Evolutionary conservation across 2,797 vertebrate species (phyloP).

Genomic region (Fundulus diaphanus): DNA sequence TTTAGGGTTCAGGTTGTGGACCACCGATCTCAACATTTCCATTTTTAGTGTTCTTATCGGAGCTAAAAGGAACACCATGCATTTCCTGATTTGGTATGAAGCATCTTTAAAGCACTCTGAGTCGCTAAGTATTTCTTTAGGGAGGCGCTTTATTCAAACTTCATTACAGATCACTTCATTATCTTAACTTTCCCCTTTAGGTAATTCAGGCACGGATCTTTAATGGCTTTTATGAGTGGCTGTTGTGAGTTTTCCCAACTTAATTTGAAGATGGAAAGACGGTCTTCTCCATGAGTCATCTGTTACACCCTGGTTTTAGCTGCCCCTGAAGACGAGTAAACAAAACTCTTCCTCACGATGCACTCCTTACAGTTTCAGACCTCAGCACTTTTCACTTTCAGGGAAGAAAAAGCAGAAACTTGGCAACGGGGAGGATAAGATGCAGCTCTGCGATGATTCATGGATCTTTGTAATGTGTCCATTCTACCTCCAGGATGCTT

Average conservation of each 20-base stretch:
- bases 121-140: slow-evolving; percentile 4
- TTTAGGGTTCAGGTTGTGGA: not conserved
- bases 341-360: slow-evolving; percentile 33
- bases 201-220: slow-evolving; percentile 2
- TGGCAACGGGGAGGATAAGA: slow-evolving; percentile 10
- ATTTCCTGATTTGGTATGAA: slow-evolving; percentile 10
- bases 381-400: slow-evolving; percentile 15
- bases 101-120: not conserved
- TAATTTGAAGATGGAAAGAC: slow-evolving; percentile 26
- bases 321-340: slow-evolving; percentile 61
- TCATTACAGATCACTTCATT: slow-evolving; percentile 26
- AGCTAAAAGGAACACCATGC: not conserved
- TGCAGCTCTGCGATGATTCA: slow-evolving; percentile 1
- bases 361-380: slow-evolving; percentile 35
- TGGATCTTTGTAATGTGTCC: slow-evolving; percentile 24
- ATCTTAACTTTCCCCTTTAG: slow-evolving; percentile 14
- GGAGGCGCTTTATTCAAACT: not conserved
- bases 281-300: slow-evolving; percentile 50
- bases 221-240: not conserved
- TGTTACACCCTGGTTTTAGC: slow-evolving; percentile 52
- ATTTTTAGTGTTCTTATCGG: not conserved
- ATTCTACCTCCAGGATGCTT: slow-evolving; percentile 23
- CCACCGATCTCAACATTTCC: not conserved
- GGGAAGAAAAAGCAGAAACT: slow-evolving; percentile 15
- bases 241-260: slow-evolving; percentile 26